phyloP scores from a whole-genome alignment of 2,888 invertebrate species.

The Brachyopa scutellaris region DNA sequence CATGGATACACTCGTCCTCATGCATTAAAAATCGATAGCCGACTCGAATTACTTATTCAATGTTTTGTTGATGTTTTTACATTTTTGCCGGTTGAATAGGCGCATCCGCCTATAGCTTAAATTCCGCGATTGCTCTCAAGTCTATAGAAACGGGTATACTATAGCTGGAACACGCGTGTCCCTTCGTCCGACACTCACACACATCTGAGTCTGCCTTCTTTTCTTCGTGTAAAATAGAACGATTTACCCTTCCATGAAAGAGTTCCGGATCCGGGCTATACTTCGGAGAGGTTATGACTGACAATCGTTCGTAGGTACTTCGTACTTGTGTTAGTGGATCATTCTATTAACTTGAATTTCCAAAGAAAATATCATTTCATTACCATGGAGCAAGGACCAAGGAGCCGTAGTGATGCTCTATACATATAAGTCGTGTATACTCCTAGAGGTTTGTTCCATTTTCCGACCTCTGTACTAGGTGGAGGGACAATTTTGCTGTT shows the following conservation, averaged over 20 bases:
- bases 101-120: too few species aligned
- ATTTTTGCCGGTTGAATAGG: slow-evolving; percentile 17
- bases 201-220: neutral
- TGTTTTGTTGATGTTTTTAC: slow-evolving; percentile 20
- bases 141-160: slow-evolving; percentile 7
- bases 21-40: slow-evolving; percentile 15
- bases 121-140: slow-evolving; percentile 5
- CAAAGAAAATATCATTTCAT: slow-evolving; percentile 44
- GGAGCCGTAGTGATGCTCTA: too few species aligned
- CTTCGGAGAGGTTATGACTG: neutral
- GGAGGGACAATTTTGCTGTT: neutral
- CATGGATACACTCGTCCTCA: neutral
- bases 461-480: too few species aligned
- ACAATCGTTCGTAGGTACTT: slow-evolving; percentile 1
- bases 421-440: too few species aligned
- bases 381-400: too few species aligned
- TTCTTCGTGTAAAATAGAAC: neutral
- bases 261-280: too few species aligned
- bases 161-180: too few species aligned
- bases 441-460: neutral
- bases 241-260: neutral
- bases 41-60: slow-evolving; percentile 22
- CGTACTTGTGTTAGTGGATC: neutral
- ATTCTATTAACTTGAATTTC: neutral
- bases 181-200: neutral